Evolutionary conservation across 2,888 invertebrate genomes (phyloP).

Genomic region (Himalopsyche tibetana): DNA sequence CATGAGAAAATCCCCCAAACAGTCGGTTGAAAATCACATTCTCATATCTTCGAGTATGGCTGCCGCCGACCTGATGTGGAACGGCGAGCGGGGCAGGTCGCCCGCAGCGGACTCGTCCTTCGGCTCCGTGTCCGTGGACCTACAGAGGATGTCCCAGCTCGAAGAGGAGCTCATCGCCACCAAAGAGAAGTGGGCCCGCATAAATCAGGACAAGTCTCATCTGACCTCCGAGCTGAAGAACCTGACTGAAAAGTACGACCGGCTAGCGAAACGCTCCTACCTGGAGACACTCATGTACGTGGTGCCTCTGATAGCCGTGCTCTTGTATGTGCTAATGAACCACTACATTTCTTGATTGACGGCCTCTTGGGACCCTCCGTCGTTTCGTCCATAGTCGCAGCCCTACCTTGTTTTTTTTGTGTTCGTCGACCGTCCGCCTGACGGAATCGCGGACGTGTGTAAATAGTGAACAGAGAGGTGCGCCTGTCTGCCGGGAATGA

Average conservation of each 20-base stretch:
- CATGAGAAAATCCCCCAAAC: conserved; percentile 66
- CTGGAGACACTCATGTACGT: conserved; percentile 78
- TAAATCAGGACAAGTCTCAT: conserved; percentile 79
- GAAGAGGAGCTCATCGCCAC: conserved; percentile 85
- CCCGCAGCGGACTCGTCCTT: conserved; percentile 65
- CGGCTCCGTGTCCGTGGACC: conserved; percentile 59
- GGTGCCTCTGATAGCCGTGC: conserved; percentile 78
- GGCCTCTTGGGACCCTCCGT: conserved; percentile 78
- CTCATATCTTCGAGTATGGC: conserved; percentile 60
- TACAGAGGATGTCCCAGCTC: conserved; percentile 79
- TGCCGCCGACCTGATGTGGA: conserved; percentile 58
- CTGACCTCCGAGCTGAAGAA: conserved; percentile 79
- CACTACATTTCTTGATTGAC: conserved; percentile 80
- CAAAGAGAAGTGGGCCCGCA: conserved; percentile 84
- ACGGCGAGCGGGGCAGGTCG: conserved; percentile 59
- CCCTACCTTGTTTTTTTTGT: conserved; percentile 43
- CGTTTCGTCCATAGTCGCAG: conserved; percentile 70
- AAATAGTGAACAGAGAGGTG: conserved; percentile 43
- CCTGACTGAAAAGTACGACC: conserved; percentile 79
- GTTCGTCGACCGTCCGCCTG: conserved; percentile 9
- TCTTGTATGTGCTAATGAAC: conserved; percentile 79
- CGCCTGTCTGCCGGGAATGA: not conserved
- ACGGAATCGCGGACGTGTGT: not conserved
- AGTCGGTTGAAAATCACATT: conserved; percentile 45
- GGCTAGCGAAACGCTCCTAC: conserved; percentile 78